phyloP scores from a whole-genome alignment of 2,113 vertebrate genomes.

The Smithornis capensis region DNA sequence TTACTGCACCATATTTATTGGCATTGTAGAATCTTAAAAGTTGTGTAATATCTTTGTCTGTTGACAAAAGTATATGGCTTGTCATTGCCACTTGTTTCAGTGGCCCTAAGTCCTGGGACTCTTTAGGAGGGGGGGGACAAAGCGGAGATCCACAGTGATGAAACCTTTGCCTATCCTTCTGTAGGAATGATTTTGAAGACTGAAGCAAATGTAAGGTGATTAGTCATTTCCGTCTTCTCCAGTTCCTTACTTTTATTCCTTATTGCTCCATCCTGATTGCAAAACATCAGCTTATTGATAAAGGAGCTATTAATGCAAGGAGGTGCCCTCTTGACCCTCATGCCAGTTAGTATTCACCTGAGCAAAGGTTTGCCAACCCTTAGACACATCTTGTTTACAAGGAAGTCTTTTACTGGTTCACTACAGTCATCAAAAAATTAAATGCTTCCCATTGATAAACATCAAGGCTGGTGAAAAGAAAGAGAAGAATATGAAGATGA shows the following conservation, averaged over 20 bases:
- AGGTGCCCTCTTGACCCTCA: constrained; percentile 25
- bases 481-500: constrained; percentile 63
- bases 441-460: constrained; percentile 44
- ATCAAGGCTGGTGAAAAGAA: constrained; percentile 45
- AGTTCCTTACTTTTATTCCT: constrained; percentile 52
- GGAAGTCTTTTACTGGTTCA: not conserved
- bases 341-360: not conserved
- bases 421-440: not conserved
- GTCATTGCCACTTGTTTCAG: not conserved
- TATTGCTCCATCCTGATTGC: constrained; percentile 26
- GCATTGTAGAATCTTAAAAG: not conserved
- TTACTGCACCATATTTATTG: not conserved
- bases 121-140: not conserved
- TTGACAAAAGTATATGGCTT: not conserved
- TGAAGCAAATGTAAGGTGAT: not conserved
- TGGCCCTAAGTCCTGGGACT: not conserved
- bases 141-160: not conserved
- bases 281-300: constrained; percentile 41
- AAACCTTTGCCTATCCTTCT: not conserved
- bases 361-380: constrained; percentile 27
- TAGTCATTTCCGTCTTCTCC: not conserved
- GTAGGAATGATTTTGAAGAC: not conserved
- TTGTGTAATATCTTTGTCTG: not conserved
- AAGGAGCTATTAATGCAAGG: constrained; percentile 44
- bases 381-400: constrained; percentile 22